phyloP scores from a whole-genome alignment of 2,113 vertebrate genomes.

The Neolamprologus hecqui region DNA sequence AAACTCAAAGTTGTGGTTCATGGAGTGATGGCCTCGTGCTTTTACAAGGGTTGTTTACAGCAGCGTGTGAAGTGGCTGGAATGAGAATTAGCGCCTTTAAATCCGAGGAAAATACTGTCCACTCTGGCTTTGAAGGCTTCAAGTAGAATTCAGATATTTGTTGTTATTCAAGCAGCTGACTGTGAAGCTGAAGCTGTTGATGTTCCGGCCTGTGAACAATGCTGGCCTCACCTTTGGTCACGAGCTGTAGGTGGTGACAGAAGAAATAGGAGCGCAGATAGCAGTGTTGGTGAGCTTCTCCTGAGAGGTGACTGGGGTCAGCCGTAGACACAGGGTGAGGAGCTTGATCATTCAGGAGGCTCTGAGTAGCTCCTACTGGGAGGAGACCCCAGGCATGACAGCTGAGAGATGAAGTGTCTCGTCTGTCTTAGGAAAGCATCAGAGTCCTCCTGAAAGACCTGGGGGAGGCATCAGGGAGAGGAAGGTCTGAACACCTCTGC shows the following conservation, averaged over 20 bases:
- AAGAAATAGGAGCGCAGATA: background rate
- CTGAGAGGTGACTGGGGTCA: background rate
- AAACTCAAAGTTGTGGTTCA: background rate
- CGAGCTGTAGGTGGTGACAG: background rate
- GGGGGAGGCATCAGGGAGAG: background rate
- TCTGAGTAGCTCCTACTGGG: background rate
- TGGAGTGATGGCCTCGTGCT: background rate
- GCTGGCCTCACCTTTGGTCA: background rate
- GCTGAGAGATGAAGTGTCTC: background rate
- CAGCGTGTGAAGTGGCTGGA: fast-evolving
- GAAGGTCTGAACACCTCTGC: background rate
- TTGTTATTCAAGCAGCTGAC: background rate
- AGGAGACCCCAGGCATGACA: background rate
- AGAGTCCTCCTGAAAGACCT: background rate
- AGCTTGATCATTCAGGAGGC: background rate
- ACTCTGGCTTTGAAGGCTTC: background rate
- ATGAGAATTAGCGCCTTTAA: background rate
- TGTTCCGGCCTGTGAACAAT: background rate
- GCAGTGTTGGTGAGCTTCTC: background rate
- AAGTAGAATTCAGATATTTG: background rate
- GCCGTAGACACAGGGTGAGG: background rate
- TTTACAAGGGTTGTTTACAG: background rate
- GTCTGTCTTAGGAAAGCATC: background rate
- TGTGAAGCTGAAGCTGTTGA: background rate
- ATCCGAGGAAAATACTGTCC: fast-evolving